Evolutionary conservation across 2,888 invertebrate genomes (phyloP).

Genomic region (Holacanthella duospinosa): DNA sequence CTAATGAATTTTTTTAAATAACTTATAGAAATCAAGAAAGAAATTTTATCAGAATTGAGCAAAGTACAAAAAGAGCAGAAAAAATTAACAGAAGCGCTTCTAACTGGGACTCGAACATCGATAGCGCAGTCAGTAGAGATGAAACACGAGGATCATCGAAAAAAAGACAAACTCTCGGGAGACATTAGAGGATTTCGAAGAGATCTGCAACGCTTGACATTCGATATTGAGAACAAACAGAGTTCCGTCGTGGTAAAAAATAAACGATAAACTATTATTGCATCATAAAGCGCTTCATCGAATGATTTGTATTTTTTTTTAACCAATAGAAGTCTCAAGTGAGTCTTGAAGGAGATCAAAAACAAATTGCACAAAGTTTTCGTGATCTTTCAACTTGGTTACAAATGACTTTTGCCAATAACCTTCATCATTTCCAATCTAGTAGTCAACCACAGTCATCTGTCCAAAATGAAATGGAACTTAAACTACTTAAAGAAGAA

Average conservation of each 20-base stretch:
- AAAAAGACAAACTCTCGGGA: conserved; percentile 21
- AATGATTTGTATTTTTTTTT: too few relatives aligned
- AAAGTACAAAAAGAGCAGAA: conserved; percentile 20
- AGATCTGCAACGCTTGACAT: conserved; percentile 23
- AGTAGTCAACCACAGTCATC: background rate
- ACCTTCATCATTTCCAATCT: background rate
- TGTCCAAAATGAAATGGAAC: conserved; percentile 30
- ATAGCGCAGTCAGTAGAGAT: conserved; percentile 21
- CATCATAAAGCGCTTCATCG: too few relatives aligned
- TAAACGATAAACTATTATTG: too few relatives aligned
- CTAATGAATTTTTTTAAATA: too few relatives aligned
- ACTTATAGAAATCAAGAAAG: too few relatives aligned
- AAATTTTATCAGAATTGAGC: conserved; percentile 13
- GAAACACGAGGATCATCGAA: conserved; percentile 16
- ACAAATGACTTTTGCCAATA: conserved; percentile 13
- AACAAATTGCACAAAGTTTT: conserved; percentile 25
- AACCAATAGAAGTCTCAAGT: conserved; percentile 30
- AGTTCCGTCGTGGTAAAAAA: background rate
- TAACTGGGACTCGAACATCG: conserved; percentile 20
- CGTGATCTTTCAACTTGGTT: conserved; percentile 27
- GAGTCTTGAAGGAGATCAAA: conserved; percentile 26
- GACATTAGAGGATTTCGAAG: conserved; percentile 32
- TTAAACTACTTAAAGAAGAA: conserved; percentile 30
- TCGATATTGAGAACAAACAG: conserved; percentile 4
- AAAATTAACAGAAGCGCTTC: conserved; percentile 22